Conservation (phyloP, 92 coral and sea anemone genomes). For the Epizoanthus stellaris region DNA sequence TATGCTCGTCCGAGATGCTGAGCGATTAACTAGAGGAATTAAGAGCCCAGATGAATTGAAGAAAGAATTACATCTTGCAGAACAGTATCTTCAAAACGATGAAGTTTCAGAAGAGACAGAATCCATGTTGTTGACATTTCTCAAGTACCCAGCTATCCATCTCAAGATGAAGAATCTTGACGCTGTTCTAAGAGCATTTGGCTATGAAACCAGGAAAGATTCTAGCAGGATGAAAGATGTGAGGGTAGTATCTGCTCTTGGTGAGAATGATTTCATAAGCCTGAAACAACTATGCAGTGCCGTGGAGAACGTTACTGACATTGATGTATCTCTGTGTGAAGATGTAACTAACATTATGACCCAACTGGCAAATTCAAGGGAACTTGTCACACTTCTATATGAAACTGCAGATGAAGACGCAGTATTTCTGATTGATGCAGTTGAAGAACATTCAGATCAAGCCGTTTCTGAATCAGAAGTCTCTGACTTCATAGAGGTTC, state of each 20-base stretch:
- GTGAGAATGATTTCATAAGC: slow-evolving; percentile 50
- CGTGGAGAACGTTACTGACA: slow-evolving; percentile 37
- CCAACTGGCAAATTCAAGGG: slow-evolving; percentile 64
- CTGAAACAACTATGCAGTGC: slow-evolving; percentile 39
- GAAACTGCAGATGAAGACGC: slow-evolving; percentile 90
- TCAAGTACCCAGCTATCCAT: slow-evolving; percentile 53
- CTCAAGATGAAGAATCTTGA: no score
- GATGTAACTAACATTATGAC: slow-evolving; percentile 56
- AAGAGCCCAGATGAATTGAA: slow-evolving; percentile 28
- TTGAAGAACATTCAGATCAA: slow-evolving; percentile 97
- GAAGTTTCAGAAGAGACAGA: slow-evolving; percentile 13
- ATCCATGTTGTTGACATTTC: slow-evolving; percentile 49
- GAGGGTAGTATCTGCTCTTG: slow-evolving; percentile 44
- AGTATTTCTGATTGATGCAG: slow-evolving; percentile 87
- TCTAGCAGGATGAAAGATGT: slow-evolving; percentile 12
- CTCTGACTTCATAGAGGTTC: slow-evolving; percentile 91
- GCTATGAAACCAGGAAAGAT: no score
- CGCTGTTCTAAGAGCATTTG: no score
- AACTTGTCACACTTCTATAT: slow-evolving; percentile 58
- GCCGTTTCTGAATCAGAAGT: slow-evolving; percentile 88
- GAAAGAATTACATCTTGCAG: slow-evolving; percentile 52
- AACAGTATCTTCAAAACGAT: neutral
- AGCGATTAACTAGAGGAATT: no score
- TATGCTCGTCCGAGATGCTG: no score
- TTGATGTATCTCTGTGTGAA: slow-evolving; percentile 50